These are phyloP conservation scores for Rissa tridactyla DNA, from an alignment of 2,113 vertebrate genomes.

Conservation along the genomic window DNA sequence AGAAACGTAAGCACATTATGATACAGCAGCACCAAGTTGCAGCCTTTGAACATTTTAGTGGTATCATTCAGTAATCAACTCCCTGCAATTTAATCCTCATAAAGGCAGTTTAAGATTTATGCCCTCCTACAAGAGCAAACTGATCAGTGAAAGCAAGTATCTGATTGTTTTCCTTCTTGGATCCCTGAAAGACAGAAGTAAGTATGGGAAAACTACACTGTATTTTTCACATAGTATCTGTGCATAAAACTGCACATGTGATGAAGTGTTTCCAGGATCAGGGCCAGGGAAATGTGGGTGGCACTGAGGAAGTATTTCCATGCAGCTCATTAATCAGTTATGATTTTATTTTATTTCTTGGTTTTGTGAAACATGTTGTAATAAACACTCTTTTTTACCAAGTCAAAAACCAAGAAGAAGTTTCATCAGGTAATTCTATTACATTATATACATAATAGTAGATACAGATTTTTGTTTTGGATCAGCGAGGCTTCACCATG, in stretches of 20 bases:
- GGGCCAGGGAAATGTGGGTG: slow-evolving; percentile 64
- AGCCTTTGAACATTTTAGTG: background rate
- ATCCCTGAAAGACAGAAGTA: slow-evolving; percentile 14
- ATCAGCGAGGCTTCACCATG: background rate
- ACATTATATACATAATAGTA: slow-evolving; percentile 28
- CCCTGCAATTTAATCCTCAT: background rate
- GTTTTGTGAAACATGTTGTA: slow-evolving; percentile 51
- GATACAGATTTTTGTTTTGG: slow-evolving; percentile 38
- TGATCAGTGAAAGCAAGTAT: background rate
- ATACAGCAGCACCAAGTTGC: background rate
- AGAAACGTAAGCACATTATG: background rate
- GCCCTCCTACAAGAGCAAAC: background rate
- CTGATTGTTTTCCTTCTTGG: background rate
- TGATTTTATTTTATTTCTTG: slow-evolving; percentile 55
- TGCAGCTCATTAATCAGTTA: slow-evolving; percentile 62
- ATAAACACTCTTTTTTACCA: slow-evolving; percentile 56
- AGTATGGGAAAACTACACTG: slow-evolving; percentile 44
- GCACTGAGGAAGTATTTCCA: slow-evolving; percentile 67
- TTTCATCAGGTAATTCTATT: slow-evolving; percentile 61
- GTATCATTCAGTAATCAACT: background rate
- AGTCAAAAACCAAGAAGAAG: background rate
- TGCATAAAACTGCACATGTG: slow-evolving; percentile 50
- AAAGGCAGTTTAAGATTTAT: background rate
- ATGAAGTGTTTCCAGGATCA: slow-evolving; percentile 68
- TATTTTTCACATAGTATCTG: slow-evolving; percentile 57